Conservation (phyloP, 2,113 vertebrate genomes). For the Cyprinodon tularosa region DNA sequence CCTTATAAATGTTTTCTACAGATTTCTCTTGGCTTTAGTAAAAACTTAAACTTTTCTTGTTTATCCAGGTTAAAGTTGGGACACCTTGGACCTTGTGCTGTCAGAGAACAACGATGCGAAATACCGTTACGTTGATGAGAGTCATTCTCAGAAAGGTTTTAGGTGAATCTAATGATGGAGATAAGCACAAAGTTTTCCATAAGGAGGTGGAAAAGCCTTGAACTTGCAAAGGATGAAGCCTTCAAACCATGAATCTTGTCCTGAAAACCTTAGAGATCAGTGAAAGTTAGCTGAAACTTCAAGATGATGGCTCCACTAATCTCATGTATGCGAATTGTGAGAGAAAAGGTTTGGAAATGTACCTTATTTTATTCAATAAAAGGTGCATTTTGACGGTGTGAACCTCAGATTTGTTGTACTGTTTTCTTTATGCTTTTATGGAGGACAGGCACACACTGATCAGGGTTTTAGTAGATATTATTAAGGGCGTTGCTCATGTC, state of each 20-base stretch:
- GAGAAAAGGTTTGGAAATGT: constrained; percentile 2
- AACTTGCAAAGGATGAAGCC: constrained; percentile 82
- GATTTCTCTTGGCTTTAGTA: neutral
- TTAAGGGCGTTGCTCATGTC: neutral
- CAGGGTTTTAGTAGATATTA: neutral
- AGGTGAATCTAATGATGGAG: constrained; percentile 79
- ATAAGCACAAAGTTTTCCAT: constrained; percentile 86
- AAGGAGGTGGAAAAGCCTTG: constrained; percentile 89
- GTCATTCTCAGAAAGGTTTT: constrained; percentile 83
- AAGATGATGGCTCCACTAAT: neutral
- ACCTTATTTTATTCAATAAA: constrained; percentile 34
- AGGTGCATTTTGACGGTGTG: constrained; percentile 22
- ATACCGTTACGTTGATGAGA: constrained; percentile 86
- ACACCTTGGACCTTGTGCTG: constrained; percentile 88
- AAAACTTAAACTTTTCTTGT: neutral
- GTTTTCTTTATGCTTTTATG: neutral
- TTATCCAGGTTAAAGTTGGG: constrained; percentile 90
- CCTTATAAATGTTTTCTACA: too few species aligned
- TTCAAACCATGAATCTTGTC: constrained; percentile 72
- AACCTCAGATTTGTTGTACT: constrained; percentile 3
- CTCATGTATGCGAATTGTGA: neutral
- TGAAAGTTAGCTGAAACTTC: neutral
- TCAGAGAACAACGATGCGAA: constrained; percentile 85
- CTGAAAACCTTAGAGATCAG: neutral
- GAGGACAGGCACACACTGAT: neutral